Conservation (phyloP, 2,888 invertebrate genomes). For the Galeruca laticollis region DNA sequence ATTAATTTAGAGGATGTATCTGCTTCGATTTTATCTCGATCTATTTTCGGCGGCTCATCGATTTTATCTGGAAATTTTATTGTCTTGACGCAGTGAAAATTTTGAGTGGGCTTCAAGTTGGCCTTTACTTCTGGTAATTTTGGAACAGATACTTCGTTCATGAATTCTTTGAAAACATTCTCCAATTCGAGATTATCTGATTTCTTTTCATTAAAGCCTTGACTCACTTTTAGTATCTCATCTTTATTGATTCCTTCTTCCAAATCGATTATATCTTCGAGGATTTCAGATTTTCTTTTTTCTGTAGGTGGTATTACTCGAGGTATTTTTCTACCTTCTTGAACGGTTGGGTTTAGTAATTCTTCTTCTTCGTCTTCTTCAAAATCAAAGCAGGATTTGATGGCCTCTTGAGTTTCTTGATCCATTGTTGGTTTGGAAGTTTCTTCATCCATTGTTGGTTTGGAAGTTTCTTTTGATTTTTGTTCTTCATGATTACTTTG, state of each 20-base stretch:
- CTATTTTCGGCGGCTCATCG: constrained; percentile 39
- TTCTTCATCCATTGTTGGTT: constrained; percentile 30
- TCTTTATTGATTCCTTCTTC: constrained; percentile 44
- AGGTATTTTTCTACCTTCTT: constrained; percentile 75
- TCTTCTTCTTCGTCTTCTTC: constrained; percentile 79
- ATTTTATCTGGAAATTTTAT: constrained; percentile 63
- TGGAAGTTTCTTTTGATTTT: constrained; percentile 4
- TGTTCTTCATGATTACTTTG: not conserved
- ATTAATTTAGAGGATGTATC: constrained; percentile 59
- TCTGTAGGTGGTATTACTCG: constrained; percentile 68
- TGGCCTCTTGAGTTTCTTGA: constrained; percentile 46
- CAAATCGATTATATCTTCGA: constrained; percentile 26
- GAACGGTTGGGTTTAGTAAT: constrained; percentile 65
- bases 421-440: constrained; percentile 28
- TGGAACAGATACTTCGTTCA: constrained; percentile 73
- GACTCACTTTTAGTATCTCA: constrained; percentile 42
- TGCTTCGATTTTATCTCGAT: constrained; percentile 37
- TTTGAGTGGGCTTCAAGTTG: constrained; percentile 61
- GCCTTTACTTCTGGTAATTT: constrained; percentile 71
- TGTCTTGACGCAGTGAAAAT: constrained; percentile 63
- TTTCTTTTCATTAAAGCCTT: constrained; percentile 37
- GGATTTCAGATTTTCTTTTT: constrained; percentile 59
- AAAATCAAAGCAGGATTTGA: constrained; percentile 82
- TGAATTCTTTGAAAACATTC: constrained; percentile 72
- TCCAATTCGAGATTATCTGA: constrained; percentile 57